phyloP scores from a whole-genome alignment of 2,888 invertebrate species.

The Zaprionus bogoriensis region DNA sequence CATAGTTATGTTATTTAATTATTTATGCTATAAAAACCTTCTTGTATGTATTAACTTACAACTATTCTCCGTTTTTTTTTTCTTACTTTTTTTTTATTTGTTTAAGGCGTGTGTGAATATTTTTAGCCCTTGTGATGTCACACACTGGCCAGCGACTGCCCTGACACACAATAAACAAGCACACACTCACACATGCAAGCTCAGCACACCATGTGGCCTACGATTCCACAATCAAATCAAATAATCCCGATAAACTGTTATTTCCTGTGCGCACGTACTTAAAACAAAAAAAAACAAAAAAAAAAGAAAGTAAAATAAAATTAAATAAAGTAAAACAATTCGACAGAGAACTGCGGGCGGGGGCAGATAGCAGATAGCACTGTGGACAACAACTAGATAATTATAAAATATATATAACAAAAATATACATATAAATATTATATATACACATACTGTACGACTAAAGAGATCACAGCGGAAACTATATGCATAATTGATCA shows the following conservation, averaged over 20 bases:
- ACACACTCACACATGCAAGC: conserved; percentile 29
- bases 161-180: conserved; percentile 11
- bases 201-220: conserved; percentile 53
- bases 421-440: conserved; percentile 38
- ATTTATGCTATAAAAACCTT: conserved; percentile 23
- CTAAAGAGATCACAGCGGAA: conserved; percentile 19
- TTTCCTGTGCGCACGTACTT: conserved; percentile 74
- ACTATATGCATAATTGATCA: conserved; percentile 26
- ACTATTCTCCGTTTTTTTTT: background rate
- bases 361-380: conserved; percentile 42
- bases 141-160: conserved; percentile 14
- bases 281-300: conserved; percentile 36
- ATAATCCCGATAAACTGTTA: conserved; percentile 53
- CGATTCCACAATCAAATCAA: conserved; percentile 34
- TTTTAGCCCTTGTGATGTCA: conserved; percentile 16
- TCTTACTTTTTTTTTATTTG: conserved; percentile 3
- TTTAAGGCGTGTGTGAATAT: conserved; percentile 27
- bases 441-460: conserved; percentile 29
- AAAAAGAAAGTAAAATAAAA: conserved; percentile 1
- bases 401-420: conserved; percentile 39
- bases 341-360: conserved; percentile 30
- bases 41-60: conserved; percentile 27
- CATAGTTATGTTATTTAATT: conserved; percentile 26
- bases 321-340: conserved; percentile 23
- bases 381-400: conserved; percentile 68